Conservation (phyloP, 2,113 vertebrate species). For the Seriola dumerili region DNA sequence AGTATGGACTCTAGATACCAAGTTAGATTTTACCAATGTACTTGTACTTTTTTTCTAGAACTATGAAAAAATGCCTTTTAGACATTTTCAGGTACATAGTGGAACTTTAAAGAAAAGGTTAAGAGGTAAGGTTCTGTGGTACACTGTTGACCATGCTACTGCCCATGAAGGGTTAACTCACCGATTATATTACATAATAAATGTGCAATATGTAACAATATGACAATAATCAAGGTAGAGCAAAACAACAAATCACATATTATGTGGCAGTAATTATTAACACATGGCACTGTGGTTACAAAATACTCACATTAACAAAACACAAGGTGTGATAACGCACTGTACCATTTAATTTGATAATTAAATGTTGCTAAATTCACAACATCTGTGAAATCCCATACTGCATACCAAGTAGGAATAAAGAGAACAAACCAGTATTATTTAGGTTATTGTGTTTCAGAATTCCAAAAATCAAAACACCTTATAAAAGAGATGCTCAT, state of each 20-base stretch:
- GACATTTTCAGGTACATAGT: neutral
- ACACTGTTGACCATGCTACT: neutral
- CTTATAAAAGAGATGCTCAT: neutral
- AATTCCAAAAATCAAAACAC: neutral
- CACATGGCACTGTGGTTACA: neutral
- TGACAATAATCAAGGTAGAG: neutral
- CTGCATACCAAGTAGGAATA: neutral
- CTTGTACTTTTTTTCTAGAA: neutral
- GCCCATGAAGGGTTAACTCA: neutral
- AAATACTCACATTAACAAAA: slow-evolving; percentile 42
- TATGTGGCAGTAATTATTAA: slow-evolving; percentile 12
- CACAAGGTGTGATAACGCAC: slow-evolving; percentile 7
- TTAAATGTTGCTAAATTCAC: slow-evolving; percentile 10
- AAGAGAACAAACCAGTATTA: neutral
- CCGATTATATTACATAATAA: neutral
- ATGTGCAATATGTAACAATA: neutral
- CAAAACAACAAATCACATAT: neutral
- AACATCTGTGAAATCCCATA: neutral
- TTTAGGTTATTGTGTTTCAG: neutral
- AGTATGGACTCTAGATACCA: neutral
- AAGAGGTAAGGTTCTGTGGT: neutral
- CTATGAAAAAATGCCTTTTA: neutral
- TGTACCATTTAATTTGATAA: neutral
- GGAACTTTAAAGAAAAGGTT: neutral
- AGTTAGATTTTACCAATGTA: neutral